Evolutionary conservation across 2,113 vertebrate species (phyloP).

Genomic region (Rostratula benghalensis): DNA sequence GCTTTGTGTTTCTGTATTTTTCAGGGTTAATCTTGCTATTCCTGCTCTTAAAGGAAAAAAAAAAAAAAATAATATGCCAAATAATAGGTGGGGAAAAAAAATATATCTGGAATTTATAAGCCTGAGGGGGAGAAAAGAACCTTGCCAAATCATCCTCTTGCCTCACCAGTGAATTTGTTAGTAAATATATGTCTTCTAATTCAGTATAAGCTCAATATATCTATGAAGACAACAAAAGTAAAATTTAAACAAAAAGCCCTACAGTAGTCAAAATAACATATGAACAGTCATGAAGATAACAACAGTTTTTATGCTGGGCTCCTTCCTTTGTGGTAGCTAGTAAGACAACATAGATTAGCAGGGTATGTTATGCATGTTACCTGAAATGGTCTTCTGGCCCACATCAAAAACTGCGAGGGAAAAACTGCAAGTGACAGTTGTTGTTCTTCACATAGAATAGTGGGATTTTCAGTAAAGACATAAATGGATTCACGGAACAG

Average conservation of each 20-base stretch:
- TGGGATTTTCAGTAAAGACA: conserved; percentile 27
- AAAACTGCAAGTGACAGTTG: neutral
- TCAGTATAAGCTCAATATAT: neutral
- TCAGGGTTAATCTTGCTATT: neutral
- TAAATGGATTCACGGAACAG: conserved; percentile 13
- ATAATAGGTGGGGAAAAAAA: conserved; percentile 1
- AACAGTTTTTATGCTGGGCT: conserved; percentile 31
- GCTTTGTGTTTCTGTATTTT: neutral
- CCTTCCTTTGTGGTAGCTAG: conserved; percentile 1
- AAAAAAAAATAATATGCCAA: neutral
- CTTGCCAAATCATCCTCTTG: neutral
- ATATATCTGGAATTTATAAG: neutral
- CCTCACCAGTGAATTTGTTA: neutral
- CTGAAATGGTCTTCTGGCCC: conserved; percentile 27
- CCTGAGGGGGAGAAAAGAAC: neutral
- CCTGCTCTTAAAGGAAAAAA: neutral
- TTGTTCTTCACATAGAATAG: conserved; percentile 4
- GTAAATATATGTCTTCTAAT: conserved; percentile 21
- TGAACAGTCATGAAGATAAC: neutral
- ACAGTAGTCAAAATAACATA: neutral
- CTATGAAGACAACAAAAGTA: neutral
- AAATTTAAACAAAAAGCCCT: neutral
- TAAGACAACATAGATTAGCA: neutral
- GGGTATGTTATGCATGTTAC: neutral
- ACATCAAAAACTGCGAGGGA: conserved; percentile 14